Evolutionary conservation across 2,888 invertebrate genomes (phyloP).

Genomic region (Thymelicus acteon): DNA sequence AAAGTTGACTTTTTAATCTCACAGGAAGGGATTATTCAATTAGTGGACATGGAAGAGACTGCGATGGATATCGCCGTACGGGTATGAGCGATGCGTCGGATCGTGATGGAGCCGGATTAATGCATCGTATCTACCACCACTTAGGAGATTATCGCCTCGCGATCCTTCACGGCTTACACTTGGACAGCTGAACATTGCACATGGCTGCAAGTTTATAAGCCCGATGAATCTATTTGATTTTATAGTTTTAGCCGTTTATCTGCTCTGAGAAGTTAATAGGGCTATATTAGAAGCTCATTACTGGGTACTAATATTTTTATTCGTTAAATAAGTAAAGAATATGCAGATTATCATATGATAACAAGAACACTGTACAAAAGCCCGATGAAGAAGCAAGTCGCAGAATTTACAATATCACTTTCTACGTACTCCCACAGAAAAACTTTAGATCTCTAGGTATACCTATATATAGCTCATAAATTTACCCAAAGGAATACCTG

Average conservation of each 20-base stretch:
- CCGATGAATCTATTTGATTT: conserved; percentile 20
- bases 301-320: no score
- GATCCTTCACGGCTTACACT: conserved; percentile 25
- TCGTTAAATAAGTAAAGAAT: no score
- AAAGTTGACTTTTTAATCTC: conserved; percentile 60
- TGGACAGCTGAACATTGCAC: conserved; percentile 30
- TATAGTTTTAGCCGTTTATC: neutral
- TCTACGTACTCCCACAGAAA: no score
- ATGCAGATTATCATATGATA: no score
- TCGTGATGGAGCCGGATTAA: conserved; percentile 29
- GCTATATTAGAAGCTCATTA: no score
- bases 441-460: no score
- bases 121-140: conserved; percentile 28
- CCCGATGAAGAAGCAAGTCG: no score
- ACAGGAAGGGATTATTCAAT: conserved; percentile 68
- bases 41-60: conserved; percentile 44
- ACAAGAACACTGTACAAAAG: no score
- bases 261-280: no score
- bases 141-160: conserved; percentile 33
- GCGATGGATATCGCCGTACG: conserved; percentile 27
- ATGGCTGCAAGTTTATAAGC: conserved; percentile 22
- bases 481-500: no score
- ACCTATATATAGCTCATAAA: no score
- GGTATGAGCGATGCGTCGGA: conserved; percentile 34
- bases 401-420: no score